Percentiles rank a stretch among this genome's conserved stretches.
These are phyloP conservation scores for Dione juno DNA, from an alignment of 2,888 invertebrate genomes.

Conservation along the genomic window DNA sequence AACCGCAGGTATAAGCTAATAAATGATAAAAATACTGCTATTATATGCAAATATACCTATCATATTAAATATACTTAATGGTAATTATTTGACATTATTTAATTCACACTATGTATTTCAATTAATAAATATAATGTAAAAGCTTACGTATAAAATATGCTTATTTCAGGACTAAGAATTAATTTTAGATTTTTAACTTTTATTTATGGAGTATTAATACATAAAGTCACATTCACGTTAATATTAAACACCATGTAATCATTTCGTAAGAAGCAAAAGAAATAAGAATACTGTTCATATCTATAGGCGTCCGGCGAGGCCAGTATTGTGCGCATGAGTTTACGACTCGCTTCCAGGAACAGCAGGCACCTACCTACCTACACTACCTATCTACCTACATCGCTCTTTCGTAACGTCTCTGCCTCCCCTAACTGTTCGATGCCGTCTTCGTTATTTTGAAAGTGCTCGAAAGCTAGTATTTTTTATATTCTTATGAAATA, in stretches of 20 bases:
- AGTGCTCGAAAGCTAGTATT: slow-evolving; percentile 39
- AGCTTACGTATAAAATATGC: too few relatives aligned
- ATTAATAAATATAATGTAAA: too few relatives aligned
- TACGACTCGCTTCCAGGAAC: slow-evolving; percentile 71
- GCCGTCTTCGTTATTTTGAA: slow-evolving; percentile 53
- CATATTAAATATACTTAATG: too few relatives aligned
- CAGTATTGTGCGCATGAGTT: slow-evolving; percentile 68
- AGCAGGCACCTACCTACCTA: slow-evolving; percentile 57
- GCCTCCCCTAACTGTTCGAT: slow-evolving; percentile 59
- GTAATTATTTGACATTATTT: too few relatives aligned
- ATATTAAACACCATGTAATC: slow-evolving; percentile 38
- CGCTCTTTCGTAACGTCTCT: slow-evolving; percentile 69
- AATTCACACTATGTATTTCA: too few relatives aligned
- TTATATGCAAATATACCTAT: too few relatives aligned
- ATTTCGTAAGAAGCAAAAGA: slow-evolving; percentile 35
- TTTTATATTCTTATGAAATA: slow-evolving; percentile 26
- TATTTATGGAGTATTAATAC: too few relatives aligned
- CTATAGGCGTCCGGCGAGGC: slow-evolving; percentile 46
- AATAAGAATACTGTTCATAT: slow-evolving; percentile 41
- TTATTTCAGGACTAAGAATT: too few relatives aligned
- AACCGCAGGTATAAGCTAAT: too few relatives aligned
- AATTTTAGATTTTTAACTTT: too few relatives aligned
- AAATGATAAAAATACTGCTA: too few relatives aligned
- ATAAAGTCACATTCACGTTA: slow-evolving; percentile 31
- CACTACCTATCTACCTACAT: slow-evolving; percentile 59